Evolutionary conservation across 2,113 vertebrate species (phyloP).

Genomic region (cat (Felis catus)): DNA sequence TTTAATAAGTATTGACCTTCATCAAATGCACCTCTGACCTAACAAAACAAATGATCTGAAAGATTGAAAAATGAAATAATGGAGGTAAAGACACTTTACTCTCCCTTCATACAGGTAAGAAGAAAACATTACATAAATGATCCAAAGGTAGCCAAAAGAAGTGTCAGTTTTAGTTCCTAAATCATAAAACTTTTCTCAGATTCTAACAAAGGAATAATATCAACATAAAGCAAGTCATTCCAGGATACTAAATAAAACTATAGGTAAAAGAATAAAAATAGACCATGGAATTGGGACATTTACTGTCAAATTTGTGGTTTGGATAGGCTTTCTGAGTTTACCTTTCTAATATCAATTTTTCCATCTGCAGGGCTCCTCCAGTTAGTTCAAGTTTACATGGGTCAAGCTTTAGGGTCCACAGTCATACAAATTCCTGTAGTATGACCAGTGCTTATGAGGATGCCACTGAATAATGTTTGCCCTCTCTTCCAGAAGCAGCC

Average conservation of each 20-base stretch:
- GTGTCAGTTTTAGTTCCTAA: background rate
- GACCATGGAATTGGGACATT: background rate
- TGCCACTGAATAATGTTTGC: background rate
- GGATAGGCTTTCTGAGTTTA: background rate
- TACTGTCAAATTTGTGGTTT: background rate
- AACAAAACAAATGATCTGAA: background rate
- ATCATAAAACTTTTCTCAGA: slow-evolving; percentile 21
- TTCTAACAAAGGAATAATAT: slow-evolving; percentile 28
- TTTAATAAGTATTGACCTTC: background rate
- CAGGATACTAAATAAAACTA: background rate
- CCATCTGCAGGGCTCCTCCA: background rate
- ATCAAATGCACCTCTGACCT: background rate
- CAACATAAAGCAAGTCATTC: slow-evolving; percentile 16
- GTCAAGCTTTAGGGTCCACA: background rate
- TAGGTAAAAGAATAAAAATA: background rate
- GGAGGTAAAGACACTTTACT: background rate
- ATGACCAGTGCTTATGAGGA: background rate
- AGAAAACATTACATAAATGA: background rate
- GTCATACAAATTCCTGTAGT: background rate
- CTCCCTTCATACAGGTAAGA: background rate
- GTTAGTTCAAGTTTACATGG: background rate
- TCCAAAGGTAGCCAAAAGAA: background rate
- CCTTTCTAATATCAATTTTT: background rate
- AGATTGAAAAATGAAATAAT: background rate
- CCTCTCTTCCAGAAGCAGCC: background rate